A percentile compares a stretch with the other conserved stretches of the same genome.
These are phyloP conservation scores for Gasterosteus aculeatus DNA, from an alignment of 2,113 vertebrate species.

Conservation along the genomic window DNA sequence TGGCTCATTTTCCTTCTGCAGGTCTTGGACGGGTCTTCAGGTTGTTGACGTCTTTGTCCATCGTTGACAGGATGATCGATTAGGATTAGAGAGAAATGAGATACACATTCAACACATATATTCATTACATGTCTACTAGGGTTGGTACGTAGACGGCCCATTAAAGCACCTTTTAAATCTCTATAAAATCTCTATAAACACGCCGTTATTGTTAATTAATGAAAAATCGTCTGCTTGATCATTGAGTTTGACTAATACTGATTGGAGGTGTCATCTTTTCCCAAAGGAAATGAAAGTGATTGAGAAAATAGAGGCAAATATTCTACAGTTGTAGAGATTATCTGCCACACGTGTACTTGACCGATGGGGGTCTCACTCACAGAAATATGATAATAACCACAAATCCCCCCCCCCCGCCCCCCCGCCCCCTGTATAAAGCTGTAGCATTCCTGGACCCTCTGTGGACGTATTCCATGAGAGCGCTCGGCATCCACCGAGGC, in stretches of 20 bases:
- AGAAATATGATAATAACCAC: neutral
- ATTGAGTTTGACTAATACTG: neutral
- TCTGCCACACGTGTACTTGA: neutral
- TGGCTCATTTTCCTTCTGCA: slow-evolving; percentile 31
- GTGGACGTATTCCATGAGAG: neutral
- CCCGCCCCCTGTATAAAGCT: neutral
- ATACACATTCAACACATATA: too few relatives aligned
- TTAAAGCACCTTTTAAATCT: neutral
- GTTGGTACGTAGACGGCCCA: neutral
- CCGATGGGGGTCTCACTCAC: neutral
- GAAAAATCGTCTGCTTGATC: neutral
- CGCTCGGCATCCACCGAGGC: neutral
- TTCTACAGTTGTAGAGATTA: neutral
- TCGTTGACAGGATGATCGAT: neutral
- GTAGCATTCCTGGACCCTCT: neutral
- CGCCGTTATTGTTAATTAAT: neutral
- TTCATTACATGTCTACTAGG: neutral
- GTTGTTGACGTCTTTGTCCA: neutral
- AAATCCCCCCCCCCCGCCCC: too few relatives aligned
- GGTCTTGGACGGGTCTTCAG: neutral
- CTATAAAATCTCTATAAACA: too few relatives aligned
- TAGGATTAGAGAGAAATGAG: neutral
- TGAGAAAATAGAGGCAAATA: neutral
- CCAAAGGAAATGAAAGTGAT: neutral
- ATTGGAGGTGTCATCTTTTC: neutral